Base-by-base conservation (phyloP, 1,140 invertebrate species). In the Trichonephila clavipes region DNA sequence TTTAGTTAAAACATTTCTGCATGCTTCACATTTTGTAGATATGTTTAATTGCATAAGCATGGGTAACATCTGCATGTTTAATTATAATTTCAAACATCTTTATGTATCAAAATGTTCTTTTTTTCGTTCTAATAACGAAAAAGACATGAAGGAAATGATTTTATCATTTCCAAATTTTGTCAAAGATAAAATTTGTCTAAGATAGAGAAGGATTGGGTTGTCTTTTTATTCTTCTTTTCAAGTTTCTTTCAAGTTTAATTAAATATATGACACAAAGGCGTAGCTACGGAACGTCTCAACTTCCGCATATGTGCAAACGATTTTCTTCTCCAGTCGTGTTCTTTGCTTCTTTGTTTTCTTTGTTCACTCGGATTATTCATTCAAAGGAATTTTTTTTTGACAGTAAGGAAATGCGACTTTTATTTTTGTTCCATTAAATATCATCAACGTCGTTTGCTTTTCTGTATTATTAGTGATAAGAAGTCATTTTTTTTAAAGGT, bases 211-310 rank as follows among this genome's bases (percentile, higher is more conserved):
- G 18, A 77, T 34, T 77, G 72, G 34, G 72, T 28, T 77, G 14
- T 77, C 16, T 77, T 28, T 28, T 5, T n/a, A 8, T 2, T 19
- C 21, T 7, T 24, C 28, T 28, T 12, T 28, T 19, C 18, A 12
- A 16, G 28, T 44, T 83, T 83, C 82, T 83, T 58, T 83, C 82
- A 83, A 58, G 8, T 83, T 83, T 83, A 83, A 83, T 83, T 83
- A 83, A 83, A 83, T 83, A 51, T 59, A 6, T 59, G 82, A 83
- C 82, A 83, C 51, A 83, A 83, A 83, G 44, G 82, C 40, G 82
- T 24, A 83, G 82, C 24, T 83, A 58, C 82, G 21, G 44, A 83
- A 83, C 82, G 24, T 58, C 51, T 24, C 82, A 83, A 83, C 82
- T 83, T 77, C 82, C 82, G 82, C 40, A 58, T n/a, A 58, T 83